Conservation (phyloP, 2,797 vertebrate genomes). For the Gadopsis marmoratus region DNA sequence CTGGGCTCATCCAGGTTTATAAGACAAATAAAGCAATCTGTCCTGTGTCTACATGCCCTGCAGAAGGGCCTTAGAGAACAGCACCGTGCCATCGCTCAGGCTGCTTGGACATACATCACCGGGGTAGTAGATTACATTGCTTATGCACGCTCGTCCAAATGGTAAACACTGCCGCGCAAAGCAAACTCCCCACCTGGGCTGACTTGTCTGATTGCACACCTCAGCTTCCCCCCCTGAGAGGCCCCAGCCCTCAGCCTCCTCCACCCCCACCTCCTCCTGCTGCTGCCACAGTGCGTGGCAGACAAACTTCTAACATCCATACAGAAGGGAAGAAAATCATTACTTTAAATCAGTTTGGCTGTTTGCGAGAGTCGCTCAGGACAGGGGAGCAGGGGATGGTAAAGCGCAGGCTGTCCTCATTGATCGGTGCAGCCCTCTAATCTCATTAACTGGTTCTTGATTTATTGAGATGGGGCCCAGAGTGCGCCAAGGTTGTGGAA, state of each 20-base stretch:
- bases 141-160: conserved; percentile 58
- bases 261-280: conserved; percentile 8
- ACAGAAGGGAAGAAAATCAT: conserved; percentile 69
- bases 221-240: conserved; percentile 16
- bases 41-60: conserved; percentile 48
- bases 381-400: conserved; percentile 62
- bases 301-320: conserved; percentile 53
- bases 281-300: conserved; percentile 13
- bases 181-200: conserved; percentile 49
- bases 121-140: conserved; percentile 63
- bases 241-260: background rate
- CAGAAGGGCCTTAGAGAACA: conserved; percentile 36
- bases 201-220: conserved; percentile 39
- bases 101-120: conserved; percentile 58
- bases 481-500: conserved; percentile 79
- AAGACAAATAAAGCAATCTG: conserved; percentile 66
- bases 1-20: conserved; percentile 53
- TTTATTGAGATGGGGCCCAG: conserved; percentile 81
- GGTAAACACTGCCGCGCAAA: conserved; percentile 55
- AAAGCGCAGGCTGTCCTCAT: conserved; percentile 69
- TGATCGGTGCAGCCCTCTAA: conserved; percentile 81
- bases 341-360: conserved; percentile 76
- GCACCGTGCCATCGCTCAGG: conserved; percentile 45
- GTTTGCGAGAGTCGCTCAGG: conserved; percentile 61
- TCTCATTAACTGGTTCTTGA: conserved; percentile 85